Evolutionary conservation across 2,113 vertebrate genomes (phyloP).

Genomic region (Phaetusa simplex): DNA sequence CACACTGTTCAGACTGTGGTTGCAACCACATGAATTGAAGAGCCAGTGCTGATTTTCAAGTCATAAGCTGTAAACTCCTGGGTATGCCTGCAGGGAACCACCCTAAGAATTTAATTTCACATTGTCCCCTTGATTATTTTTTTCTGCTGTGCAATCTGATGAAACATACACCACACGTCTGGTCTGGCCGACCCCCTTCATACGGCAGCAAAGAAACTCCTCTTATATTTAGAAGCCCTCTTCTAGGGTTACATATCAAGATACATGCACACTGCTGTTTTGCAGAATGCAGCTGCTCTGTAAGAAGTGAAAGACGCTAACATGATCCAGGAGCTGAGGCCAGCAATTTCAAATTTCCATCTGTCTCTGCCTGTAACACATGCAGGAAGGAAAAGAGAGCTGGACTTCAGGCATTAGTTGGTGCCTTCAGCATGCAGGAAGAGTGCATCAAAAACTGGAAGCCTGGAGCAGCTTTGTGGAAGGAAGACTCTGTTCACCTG

Average conservation of each 20-base stretch:
- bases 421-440: not conserved
- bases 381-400: conserved; percentile 21
- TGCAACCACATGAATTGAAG: not conserved
- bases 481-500: not conserved
- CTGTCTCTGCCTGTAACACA: conserved; percentile 80
- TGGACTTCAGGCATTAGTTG: not conserved
- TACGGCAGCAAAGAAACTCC: not conserved
- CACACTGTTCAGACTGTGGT: not conserved
- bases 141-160: not conserved
- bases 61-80: not conserved
- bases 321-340: conserved; percentile 76
- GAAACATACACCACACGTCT: not conserved
- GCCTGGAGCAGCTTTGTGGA: not conserved
- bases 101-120: not conserved
- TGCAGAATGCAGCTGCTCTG: conserved; percentile 79
- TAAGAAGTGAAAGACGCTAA: conserved; percentile 63
- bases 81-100: not conserved
- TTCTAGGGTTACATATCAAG: conserved; percentile 84
- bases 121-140: not conserved
- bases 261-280: conserved; percentile 75
- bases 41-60: not conserved
- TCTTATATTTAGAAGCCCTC: conserved; percentile 81
- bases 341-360: conserved; percentile 75
- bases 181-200: conserved; percentile 14
- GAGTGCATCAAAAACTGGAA: not conserved